phyloP scores from a whole-genome alignment of 2,797 vertebrate species.

The Sarcoramphus papa region DNA sequence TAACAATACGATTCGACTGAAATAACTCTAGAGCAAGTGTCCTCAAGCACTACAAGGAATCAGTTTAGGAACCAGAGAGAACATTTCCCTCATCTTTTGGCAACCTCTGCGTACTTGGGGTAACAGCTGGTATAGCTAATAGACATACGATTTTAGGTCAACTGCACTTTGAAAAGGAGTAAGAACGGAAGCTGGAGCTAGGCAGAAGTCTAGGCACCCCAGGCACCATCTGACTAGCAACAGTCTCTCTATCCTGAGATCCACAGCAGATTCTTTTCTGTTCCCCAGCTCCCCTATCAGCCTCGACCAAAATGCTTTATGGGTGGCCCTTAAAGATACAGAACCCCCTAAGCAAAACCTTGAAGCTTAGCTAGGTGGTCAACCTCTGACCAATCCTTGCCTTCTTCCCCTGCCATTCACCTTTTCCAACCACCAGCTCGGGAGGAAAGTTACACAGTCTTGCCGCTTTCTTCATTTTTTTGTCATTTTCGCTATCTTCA shows the following conservation, averaged over 20 bases:
- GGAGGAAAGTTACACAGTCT: neutral
- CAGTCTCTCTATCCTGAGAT: neutral
- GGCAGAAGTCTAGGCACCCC: neutral
- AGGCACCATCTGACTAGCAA: neutral
- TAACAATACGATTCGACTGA: neutral
- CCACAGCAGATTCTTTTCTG: neutral
- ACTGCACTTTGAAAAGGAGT: neutral
- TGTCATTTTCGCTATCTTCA: neutral
- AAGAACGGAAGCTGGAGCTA: neutral
- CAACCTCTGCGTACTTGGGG: neutral
- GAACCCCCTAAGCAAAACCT: neutral
- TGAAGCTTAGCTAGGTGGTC: neutral
- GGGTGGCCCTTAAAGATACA: neutral
- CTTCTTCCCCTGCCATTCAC: neutral
- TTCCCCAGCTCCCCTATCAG: neutral
- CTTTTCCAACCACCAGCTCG: neutral
- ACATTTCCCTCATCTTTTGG: neutral
- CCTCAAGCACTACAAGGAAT: neutral
- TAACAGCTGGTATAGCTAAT: neutral
- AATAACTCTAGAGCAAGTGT: neutral
- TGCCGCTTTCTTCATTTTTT: neutral
- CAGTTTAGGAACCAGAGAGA: rapidly evolving
- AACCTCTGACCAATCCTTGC: neutral
- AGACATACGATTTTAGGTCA: rapidly evolving
- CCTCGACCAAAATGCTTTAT: neutral